Percentiles rank a stretch among this genome's conserved stretches.
Conservation (phyloP, 2,888 invertebrate species). For the Endomychus coccineus region DNA sequence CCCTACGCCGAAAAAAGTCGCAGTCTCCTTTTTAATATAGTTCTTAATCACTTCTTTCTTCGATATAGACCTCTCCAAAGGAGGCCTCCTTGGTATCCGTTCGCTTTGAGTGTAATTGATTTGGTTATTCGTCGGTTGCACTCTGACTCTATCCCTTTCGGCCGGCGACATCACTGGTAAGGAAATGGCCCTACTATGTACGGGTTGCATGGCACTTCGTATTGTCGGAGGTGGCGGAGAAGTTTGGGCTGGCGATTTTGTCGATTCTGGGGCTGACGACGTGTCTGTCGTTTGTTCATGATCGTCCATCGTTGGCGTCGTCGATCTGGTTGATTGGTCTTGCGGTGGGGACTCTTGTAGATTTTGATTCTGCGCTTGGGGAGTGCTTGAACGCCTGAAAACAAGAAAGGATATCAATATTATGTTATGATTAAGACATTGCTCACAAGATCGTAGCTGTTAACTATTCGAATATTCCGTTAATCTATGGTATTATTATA, state of each 20-base stretch:
- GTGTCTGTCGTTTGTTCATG: constrained; percentile 4
- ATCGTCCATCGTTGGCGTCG: constrained; percentile 27
- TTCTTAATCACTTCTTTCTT: constrained; percentile 47
- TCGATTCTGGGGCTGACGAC: constrained; percentile 4
- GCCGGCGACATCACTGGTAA: constrained; percentile 30
- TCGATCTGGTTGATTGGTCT: constrained; percentile 21
- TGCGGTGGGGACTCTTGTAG: constrained; percentile 13
- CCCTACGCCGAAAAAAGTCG: constrained; percentile 79
- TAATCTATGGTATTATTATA: no score
- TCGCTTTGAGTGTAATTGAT: constrained; percentile 41
- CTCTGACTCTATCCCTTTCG: constrained; percentile 21
- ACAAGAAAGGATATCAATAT: no score
- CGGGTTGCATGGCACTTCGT: constrained; percentile 13
- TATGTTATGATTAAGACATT: no score
- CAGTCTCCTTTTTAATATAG: constrained; percentile 72
- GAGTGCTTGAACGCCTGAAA: constrained; percentile 33
- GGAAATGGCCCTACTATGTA: constrained; percentile 28
- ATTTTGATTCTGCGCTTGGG: constrained; percentile 23
- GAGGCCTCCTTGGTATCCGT: constrained; percentile 35
- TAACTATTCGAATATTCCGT: no score
- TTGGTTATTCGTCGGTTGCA: constrained; percentile 17
- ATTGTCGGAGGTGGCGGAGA: constrained; percentile 18
- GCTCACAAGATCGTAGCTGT: no score
- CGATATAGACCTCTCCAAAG: constrained; percentile 41
- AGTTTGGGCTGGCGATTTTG: constrained; percentile 9